Conservation (phyloP, 2,113 vertebrate species). For the Ellobius talpinus region DNA sequence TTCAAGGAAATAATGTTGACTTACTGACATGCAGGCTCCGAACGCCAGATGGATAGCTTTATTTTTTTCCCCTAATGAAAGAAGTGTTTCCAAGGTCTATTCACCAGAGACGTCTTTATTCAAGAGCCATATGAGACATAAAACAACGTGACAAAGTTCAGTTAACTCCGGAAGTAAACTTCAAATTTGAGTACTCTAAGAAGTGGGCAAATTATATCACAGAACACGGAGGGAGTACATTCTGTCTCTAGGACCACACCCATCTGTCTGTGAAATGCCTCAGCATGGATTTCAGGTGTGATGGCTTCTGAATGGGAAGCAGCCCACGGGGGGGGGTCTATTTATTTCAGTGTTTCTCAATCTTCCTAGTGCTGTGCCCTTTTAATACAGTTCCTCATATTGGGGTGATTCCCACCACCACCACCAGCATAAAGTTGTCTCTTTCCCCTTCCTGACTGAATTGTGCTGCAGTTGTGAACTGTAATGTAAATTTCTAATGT, state of each 20-base stretch:
- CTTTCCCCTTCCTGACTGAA: not conserved
- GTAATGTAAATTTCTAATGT: not conserved
- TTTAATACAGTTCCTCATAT: not conserved
- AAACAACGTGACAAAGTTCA: not conserved
- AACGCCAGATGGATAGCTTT: slow-evolving; percentile 22
- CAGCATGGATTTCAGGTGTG: not conserved
- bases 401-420: not conserved
- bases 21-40: not conserved
- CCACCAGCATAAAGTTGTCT: not conserved
- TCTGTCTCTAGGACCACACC: not conserved
- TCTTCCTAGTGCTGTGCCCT: no score
- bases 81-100: slow-evolving; percentile 13
- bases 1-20: slow-evolving; percentile 77
- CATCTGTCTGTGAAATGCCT: not conserved
- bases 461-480: no score
- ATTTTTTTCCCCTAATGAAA: not conserved
- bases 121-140: not conserved
- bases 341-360: not conserved
- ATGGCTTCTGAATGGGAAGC: not conserved
- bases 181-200: slow-evolving; percentile 6
- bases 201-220: not conserved
- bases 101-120: slow-evolving; percentile 17
- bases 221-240: not conserved
- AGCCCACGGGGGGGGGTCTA: not conserved
- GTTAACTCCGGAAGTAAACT: slow-evolving; percentile 13